Evolutionary conservation across 2,888 invertebrate species (phyloP).

Genomic region (Cybosia mesomella): DNA sequence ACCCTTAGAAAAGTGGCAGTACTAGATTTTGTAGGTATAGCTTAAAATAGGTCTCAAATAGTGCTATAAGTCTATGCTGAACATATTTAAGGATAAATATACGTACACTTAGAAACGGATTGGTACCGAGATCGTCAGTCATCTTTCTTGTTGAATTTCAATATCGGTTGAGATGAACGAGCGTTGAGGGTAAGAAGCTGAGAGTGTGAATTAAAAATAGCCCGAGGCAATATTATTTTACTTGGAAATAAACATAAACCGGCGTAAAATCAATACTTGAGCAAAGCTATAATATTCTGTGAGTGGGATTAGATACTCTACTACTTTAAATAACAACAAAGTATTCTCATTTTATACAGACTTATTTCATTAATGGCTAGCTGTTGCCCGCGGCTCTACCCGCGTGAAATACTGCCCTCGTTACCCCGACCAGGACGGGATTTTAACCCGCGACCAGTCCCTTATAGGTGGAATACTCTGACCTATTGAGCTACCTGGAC

Average conservation of each 20-base stretch:
- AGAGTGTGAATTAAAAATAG: conserved; percentile 55
- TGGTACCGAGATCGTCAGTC: conserved; percentile 24
- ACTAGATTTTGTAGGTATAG: background rate
- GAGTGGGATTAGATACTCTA: conserved; percentile 17
- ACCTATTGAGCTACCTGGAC: too few species aligned
- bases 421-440: too few species aligned
- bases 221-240: conserved; percentile 55
- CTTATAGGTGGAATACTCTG: background rate
- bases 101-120: conserved; percentile 11
- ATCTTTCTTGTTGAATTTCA: conserved; percentile 37
- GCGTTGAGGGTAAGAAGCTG: conserved; percentile 25
- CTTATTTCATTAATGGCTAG: conserved; percentile 6
- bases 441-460: too few species aligned
- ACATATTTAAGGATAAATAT: background rate
- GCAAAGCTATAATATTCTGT: conserved; percentile 41
- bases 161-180: conserved; percentile 33
- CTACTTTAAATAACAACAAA: conserved; percentile 19
- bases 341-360: conserved; percentile 19
- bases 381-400: background rate
- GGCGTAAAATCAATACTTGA: conserved; percentile 58
- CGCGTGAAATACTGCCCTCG: too few species aligned
- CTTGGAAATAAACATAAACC: conserved; percentile 48
- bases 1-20: too few species aligned
- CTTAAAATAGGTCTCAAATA: background rate
- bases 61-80: background rate